Base-by-base conservation (phyloP, 2,888 invertebrate species). In the Aquatica leii region DNA sequence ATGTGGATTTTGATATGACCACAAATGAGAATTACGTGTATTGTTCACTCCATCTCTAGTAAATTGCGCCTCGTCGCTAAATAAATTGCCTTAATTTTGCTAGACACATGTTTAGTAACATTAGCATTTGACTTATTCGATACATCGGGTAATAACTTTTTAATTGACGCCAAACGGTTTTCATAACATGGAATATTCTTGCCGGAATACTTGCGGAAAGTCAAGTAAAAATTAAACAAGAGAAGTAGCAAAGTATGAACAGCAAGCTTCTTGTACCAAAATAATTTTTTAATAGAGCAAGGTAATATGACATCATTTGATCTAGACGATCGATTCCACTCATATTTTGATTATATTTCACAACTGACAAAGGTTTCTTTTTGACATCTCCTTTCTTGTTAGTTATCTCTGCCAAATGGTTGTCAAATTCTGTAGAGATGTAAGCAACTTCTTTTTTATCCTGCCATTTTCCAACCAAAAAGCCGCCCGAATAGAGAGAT, bases 381-480 rank as follows among this genome's bases (percentile, higher is more conserved):
- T 24, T 55, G 17, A 12, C 15, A n/a, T 9, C 11, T 18, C 31
- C 31, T 24, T 40, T 51, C 35, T 1, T 37, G 9, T 17, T n/a
- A n/a, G 0, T 31, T 12, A 11, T 0, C 11, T 37, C 37, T 9
- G n/a, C 11, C 50, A 71, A 50, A 20, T 62, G 15, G 11, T 59
- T 66, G 6, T 40, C 35, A 58, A 48, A 61, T 67, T 71, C 66
- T 1, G 55, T 71, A 8, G 70, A 69, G 20, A 71, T 70, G 17
- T 66, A 66, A 15, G 53, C 37, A 31, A 70, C 63, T 49, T 73
- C 69, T 34, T 66, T 17, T 14, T 67, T 60, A 48, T 66, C 66
- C 37, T 61, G 66, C 71, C 69, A 73, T 56, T 70, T 72, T 3
- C 49, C 54, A 12, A 73, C 43, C 48, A 54, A 34, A 8, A 66